Conservation (phyloP, 1,140 invertebrate genomes). For the Tetragnatha versicolor region DNA sequence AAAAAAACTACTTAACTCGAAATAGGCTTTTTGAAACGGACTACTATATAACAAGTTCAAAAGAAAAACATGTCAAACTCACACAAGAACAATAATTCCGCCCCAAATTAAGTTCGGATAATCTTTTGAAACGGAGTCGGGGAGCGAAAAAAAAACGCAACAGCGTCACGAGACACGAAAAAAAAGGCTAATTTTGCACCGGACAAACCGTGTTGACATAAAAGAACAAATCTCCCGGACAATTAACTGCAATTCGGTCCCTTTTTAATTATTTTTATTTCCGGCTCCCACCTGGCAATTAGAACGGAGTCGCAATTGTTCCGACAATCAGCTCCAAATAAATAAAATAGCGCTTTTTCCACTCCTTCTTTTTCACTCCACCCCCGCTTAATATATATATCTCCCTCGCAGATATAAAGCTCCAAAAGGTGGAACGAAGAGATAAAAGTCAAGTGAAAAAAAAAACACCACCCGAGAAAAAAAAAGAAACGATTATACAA, state of each 20-base stretch:
- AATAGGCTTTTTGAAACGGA: too few relatives aligned
- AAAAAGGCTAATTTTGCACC: slow-evolving; percentile 44
- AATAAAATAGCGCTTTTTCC: slow-evolving; percentile 15
- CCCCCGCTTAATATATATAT: neutral
- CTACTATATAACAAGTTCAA: too few relatives aligned
- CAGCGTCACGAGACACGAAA: too few relatives aligned
- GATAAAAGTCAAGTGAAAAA: neutral
- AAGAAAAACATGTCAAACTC: too few relatives aligned
- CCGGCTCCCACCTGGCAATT: slow-evolving; percentile 49
- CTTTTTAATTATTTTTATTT: slow-evolving; percentile 3
- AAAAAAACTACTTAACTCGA: too few relatives aligned
- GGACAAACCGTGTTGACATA: slow-evolving; percentile 44
- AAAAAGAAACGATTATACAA: slow-evolving; percentile 53
- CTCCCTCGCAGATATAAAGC: neutral
- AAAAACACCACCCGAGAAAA: slow-evolving; percentile 16
- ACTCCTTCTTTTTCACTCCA: neutral
- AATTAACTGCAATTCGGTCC: slow-evolving; percentile 52
- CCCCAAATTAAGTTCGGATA: slow-evolving; percentile 12
- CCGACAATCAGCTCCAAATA: slow-evolving; percentile 54
- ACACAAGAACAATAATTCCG: neutral
- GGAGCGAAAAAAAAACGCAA: too few relatives aligned
- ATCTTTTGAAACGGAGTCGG: too few relatives aligned
- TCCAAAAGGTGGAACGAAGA: neutral
- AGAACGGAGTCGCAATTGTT: slow-evolving; percentile 51
- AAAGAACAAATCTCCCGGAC: slow-evolving; percentile 51